Conservation (phyloP, 2,113 vertebrate species). For the Dissostichus mawsoni region DNA sequence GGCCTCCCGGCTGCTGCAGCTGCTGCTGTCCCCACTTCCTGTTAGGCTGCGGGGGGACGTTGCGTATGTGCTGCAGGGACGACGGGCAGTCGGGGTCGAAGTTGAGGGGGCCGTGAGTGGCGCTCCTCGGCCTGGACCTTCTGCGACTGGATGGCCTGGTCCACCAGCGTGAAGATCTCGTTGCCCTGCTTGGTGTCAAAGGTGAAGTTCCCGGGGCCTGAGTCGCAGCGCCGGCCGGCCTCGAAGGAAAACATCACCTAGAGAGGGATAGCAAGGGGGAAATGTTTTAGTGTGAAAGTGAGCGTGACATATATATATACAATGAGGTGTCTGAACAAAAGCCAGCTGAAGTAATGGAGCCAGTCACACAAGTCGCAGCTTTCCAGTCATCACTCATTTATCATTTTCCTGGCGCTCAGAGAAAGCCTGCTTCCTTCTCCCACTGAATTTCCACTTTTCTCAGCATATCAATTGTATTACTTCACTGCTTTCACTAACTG, state of each 20-base stretch:
- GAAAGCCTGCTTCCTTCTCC: slow-evolving; percentile 30
- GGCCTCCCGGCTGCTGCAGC: slow-evolving; percentile 73
- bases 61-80: slow-evolving; percentile 76
- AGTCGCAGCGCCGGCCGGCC: slow-evolving; percentile 94
- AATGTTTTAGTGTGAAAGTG: neutral
- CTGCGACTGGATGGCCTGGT: slow-evolving; percentile 91
- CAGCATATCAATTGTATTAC: neutral
- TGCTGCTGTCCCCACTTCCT: slow-evolving; percentile 65
- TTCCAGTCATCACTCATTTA: slow-evolving; percentile 28
- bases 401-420: slow-evolving; percentile 25
- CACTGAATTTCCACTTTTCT: slow-evolving; percentile 22
- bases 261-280: neutral
- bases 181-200: slow-evolving; percentile 97
- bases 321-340: slow-evolving; percentile 10
- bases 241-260: slow-evolving; percentile 99
- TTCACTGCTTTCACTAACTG: neutral
- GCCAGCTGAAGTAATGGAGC: slow-evolving; percentile 20
- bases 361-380: slow-evolving; percentile 11
- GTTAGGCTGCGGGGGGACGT: slow-evolving; percentile 47
- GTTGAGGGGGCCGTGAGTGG: slow-evolving; percentile 72
- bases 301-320: slow-evolving; percentile 2
- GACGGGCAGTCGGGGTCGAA: slow-evolving; percentile 76
- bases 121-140: slow-evolving; percentile 88
- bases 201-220: slow-evolving; percentile 96
- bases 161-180: slow-evolving; percentile 94